Base-by-base conservation (phyloP, 1,140 invertebrate genomes). In the Aphaenogaster rudis region DNA sequence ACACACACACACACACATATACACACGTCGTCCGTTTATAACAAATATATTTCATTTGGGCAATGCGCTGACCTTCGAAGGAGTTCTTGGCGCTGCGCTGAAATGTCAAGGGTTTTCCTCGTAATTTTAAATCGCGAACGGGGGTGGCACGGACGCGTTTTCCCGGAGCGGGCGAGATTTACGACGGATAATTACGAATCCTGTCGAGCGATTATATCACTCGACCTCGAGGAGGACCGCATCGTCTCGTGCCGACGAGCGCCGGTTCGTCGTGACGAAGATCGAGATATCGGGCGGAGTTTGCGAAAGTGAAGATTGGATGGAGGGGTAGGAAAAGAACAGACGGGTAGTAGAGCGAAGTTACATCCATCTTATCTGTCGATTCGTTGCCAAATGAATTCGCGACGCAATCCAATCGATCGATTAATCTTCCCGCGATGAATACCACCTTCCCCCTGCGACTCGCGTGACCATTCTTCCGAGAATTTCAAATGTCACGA, bases 361-460 rank as follows among this genome's bases (percentile, higher is more conserved):
- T 64, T 76, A 48, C 84, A 87, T 87, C 63, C 77, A 72, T 88
- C 88, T 82, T 90, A 54, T 57, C 88, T 63, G 88, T 90, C 88
- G 88, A 86, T 78, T 61, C 71, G 61, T 9, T 33, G 88, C 72
- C 79, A 78, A 90, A 90, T 77, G 88, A 89, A 88, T 89, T 82
- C 77, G 21, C 77, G 42, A 72, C 63, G 45, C 57, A 42, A 54
- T 50, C 76, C 76, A 21, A 84, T 48, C 64, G 63, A 90, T 87
- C 88, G 84, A 90, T 89, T 86, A 88, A 90, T 90, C 88, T 88
- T 64, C 39, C 39, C 61, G 48, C 87, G 50, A 86, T 57, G 63
- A 90, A 90, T 81, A 66, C 72, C 78, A 66, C 59, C 78, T 63
- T 63, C 1, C 66, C 3, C 69, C 11, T 28, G 28, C 6, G 15